Evolutionary conservation across 2,888 invertebrate species (phyloP), one percentile per base, ranked within the genome.

Genomic region (Limnephilus rhombicus): DNA sequence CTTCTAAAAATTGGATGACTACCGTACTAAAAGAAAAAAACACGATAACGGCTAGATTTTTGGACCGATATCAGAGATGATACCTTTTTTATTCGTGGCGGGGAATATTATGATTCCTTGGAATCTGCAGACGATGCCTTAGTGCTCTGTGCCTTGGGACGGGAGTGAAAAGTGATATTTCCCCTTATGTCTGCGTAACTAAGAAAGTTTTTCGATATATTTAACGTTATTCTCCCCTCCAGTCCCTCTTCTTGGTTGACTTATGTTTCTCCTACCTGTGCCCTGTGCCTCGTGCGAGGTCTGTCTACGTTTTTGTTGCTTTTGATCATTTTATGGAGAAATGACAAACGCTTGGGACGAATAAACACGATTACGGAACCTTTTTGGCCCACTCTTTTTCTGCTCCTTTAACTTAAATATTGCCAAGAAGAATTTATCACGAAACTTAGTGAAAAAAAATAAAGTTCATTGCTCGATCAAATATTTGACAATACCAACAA

Each of bases 131-230:
- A 68, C 53, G 15, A 53, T 1, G 24, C 87, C 68, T n/a, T 90
- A 87, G 86, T 87, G 85, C 82, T 85, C 41, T 53, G 80, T 85
- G 92, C 93, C 92, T 87, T 24, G 29, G 92, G 93, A 88, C 82
- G 29, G 34, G 89, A 83, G 90, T 82, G 90, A 88, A 85, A 92
- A 91, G 92, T 92, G 93, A 93, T 93, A 93, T 93, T 93, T 82
- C 92, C 86, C 93, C 91, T 89, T 89, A 87, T 85, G 86, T 80
- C 82, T 90, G 90, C 82, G 91, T 88, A 80, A 93, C 92, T 91
- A 91, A 93, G 91, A 90, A 93, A 93, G 89, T 93, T 93, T 93
- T 93, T 93, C 92, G 92, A 93, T 93, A 93, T 93, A 93, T 93
- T 93, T 92, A 92, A 92, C 91, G 92, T 90, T 88, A 91, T 91